A percentile compares a stretch with the other conserved stretches of the same genome.
These are phyloP conservation scores for Elmis aenea DNA, from an alignment of 2,888 invertebrate species.

Conservation along the genomic window DNA sequence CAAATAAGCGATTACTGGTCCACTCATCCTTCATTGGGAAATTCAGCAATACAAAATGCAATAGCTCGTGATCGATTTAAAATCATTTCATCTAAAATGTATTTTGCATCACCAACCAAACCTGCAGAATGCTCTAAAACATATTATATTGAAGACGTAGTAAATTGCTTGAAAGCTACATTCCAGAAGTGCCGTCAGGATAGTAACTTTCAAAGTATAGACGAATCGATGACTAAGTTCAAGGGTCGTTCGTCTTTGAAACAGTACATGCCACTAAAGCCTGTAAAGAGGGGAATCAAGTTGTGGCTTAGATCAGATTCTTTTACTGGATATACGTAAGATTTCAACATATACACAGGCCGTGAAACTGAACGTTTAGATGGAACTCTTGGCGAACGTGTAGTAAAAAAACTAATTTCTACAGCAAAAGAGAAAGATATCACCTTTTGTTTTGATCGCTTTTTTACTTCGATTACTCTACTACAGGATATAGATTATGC, in stretches of 20 bases:
- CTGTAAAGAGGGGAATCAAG: too few relatives aligned
- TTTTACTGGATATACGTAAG: slow-evolving; percentile 6
- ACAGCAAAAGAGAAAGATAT: slow-evolving; percentile 18
- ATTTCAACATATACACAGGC: slow-evolving; percentile 15
- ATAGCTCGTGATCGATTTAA: slow-evolving; percentile 9
- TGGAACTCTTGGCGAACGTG: slow-evolving; percentile 22
- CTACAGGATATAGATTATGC: slow-evolving; percentile 18
- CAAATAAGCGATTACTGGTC: slow-evolving; percentile 11
- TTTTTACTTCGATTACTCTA: slow-evolving; percentile 21
- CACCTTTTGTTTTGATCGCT: slow-evolving; percentile 15
- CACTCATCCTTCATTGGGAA: slow-evolving; percentile 10
- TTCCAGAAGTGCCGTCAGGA: slow-evolving; percentile 9
- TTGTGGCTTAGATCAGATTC: slow-evolving; percentile 2
- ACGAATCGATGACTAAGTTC: slow-evolving; percentile 13
- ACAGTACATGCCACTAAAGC: slow-evolving; percentile 10
- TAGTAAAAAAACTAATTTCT: slow-evolving; percentile 21
- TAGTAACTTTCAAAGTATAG: slow-evolving; percentile 9
- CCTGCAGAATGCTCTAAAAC: slow-evolving; percentile 9
- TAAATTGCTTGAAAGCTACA: slow-evolving; percentile 9
- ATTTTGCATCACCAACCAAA: slow-evolving; percentile 9
- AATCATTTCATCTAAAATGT: slow-evolving; percentile 11
- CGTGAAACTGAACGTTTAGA: too few relatives aligned
- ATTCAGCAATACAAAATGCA: slow-evolving; percentile 10
- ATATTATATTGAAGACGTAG: slow-evolving; percentile 10
- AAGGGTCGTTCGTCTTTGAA: slow-evolving; percentile 9